Evolutionary conservation across 2,113 vertebrate species (phyloP).

Genomic region (Mustelus asterias): DNA sequence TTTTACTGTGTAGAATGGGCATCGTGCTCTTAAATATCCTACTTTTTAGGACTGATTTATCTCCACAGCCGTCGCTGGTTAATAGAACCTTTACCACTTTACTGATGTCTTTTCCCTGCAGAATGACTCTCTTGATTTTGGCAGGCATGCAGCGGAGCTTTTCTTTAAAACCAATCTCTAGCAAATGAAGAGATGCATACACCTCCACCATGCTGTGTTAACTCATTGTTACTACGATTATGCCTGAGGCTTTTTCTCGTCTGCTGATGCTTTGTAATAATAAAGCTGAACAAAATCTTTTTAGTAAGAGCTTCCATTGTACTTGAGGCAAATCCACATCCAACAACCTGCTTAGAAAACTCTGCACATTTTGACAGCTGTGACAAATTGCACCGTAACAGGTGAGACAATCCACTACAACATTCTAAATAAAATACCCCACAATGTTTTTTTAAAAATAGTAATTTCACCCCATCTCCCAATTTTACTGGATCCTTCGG

Average conservation of each 20-base stretch:
- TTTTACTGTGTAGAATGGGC: not conserved
- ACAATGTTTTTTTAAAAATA: not conserved
- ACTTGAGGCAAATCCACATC: no score
- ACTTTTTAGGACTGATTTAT: not conserved
- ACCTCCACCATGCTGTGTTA: no score
- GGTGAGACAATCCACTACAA: no score
- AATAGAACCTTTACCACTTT: not conserved
- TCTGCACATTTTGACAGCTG: not conserved
- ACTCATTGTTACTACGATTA: no score
- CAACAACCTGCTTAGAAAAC: not conserved
- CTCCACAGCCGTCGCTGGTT: not conserved
- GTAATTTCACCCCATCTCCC: no score
- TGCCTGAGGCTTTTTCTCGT: no score
- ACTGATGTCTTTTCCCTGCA: not conserved
- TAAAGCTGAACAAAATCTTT: no score
- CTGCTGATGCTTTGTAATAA: no score
- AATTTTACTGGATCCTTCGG: not conserved
- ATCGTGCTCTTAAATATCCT: not conserved
- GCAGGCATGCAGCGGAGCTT: not conserved
- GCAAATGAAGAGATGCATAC: no score
- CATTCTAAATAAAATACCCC: not conserved
- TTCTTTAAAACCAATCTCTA: no score
- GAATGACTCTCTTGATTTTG: not conserved
- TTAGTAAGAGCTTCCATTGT: no score
- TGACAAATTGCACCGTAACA: no score